Conservation (phyloP, 2,888 invertebrate genomes). For the Parnassius mnemosyne region DNA sequence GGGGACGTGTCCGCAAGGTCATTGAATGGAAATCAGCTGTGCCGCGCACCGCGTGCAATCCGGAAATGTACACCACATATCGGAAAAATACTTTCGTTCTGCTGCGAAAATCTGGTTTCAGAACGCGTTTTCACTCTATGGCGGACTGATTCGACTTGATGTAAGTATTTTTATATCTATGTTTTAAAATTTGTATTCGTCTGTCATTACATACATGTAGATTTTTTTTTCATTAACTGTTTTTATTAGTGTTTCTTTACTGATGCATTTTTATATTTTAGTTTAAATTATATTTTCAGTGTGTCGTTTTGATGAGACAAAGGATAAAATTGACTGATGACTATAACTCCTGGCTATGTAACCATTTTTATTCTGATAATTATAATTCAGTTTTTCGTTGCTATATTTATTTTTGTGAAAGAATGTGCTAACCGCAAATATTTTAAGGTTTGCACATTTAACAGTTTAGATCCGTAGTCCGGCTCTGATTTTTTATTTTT, state of each 20-base stretch:
- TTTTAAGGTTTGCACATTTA: neutral
- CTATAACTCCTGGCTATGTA: neutral
- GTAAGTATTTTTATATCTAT: conserved; percentile 49
- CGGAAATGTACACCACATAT: conserved; percentile 56
- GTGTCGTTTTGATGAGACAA: neutral
- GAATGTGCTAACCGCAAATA: neutral
- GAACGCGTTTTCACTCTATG: conserved; percentile 34
- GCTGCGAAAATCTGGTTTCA: conserved; percentile 36
- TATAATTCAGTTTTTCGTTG: conserved; percentile 9
- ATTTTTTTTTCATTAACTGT: neutral
- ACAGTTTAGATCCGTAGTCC: conserved; percentile 13
- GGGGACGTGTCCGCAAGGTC: conserved; percentile 67
- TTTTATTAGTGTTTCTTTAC: neutral
- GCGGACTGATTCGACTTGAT: conserved; percentile 41
- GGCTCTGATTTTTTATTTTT: conserved; percentile 47
- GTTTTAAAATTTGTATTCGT: conserved; percentile 8
- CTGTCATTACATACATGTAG: neutral
- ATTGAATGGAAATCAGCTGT: conserved; percentile 74
- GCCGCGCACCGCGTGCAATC: conserved; percentile 58
- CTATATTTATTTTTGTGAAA: neutral
- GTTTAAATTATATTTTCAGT: neutral
- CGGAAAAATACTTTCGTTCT: conserved; percentile 33
- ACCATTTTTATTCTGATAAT: neutral
- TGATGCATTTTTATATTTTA: neutral
- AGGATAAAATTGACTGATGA: neutral